Conservation (phyloP, 1,140 invertebrate genomes). For the Hypsibius dujardini region DNA sequence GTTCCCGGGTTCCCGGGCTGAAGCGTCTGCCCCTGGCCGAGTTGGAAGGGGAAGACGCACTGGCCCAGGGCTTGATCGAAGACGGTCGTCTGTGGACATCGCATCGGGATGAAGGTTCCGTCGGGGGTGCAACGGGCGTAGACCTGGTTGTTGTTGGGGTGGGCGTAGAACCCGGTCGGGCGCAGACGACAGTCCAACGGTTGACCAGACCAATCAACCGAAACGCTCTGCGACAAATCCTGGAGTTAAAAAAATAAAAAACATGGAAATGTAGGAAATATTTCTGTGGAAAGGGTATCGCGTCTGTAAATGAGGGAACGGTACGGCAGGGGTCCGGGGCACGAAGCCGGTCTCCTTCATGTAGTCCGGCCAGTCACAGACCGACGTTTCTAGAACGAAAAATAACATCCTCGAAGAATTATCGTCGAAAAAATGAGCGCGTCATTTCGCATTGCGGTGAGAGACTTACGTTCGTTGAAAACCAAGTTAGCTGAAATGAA, state of each 20-base stretch:
- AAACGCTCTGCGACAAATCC: neutral
- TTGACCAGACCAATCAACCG: neutral
- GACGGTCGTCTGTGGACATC: slow-evolving; percentile 1
- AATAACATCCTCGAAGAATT: neutral
- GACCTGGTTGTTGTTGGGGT: neutral
- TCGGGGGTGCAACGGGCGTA: slow-evolving; percentile 16
- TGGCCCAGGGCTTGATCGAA: slow-evolving; percentile 5
- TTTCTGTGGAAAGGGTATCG: neutral
- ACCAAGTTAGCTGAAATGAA: slow-evolving; percentile 8
- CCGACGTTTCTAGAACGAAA: slow-evolving; percentile 7
- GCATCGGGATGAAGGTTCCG: slow-evolving; percentile 10
- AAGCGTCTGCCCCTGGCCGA: neutral
- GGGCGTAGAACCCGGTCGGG: slow-evolving; percentile 6
- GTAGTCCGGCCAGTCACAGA: slow-evolving; percentile 16
- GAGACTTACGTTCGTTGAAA: slow-evolving; percentile 12
- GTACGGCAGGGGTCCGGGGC: neutral
- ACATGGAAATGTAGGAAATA: too few species aligned
- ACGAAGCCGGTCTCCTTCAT: neutral
- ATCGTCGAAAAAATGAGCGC: neutral
- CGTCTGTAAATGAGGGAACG: neutral
- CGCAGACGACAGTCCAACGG: slow-evolving; percentile 10
- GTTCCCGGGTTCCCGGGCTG: neutral
- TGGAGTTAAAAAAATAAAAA: too few species aligned
- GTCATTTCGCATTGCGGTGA: neutral
- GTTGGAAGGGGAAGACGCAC: slow-evolving; percentile 8